These are phyloP conservation scores for Malacoraja senta DNA, from an alignment of 2,797 vertebrate genomes.

Conservation along the genomic window DNA sequence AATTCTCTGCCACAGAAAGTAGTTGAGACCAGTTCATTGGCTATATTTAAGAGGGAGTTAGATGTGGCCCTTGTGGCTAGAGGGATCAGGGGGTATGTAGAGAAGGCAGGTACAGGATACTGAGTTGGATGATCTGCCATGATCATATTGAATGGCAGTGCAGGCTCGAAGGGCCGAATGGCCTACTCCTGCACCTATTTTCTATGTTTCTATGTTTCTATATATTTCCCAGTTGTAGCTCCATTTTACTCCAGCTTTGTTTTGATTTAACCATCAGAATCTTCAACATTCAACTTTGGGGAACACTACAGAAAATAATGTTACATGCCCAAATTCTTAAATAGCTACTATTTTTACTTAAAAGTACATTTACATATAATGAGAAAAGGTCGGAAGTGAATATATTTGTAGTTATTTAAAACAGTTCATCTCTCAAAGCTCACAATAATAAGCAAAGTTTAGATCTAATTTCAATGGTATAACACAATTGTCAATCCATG, in stretches of 20 bases:
- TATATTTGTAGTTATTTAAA: background rate
- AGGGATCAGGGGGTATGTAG: too few relatives aligned
- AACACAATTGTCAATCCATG: background rate
- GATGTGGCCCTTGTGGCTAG: too few relatives aligned
- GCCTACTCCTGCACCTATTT: too few relatives aligned
- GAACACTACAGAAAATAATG: background rate
- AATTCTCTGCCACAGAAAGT: too few relatives aligned
- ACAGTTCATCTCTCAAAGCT: background rate
- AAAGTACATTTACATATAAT: background rate
- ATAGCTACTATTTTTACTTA: background rate
- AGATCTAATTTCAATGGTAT: background rate
- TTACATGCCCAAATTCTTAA: background rate
- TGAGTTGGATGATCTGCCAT: too few relatives aligned
- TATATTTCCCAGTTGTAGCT: too few relatives aligned
- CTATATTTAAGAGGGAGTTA: too few relatives aligned
- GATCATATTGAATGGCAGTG: too few relatives aligned
- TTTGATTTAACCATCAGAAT: background rate
- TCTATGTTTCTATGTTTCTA: too few relatives aligned
- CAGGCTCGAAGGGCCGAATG: too few relatives aligned
- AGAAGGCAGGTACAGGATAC: too few relatives aligned
- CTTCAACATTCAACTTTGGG: background rate
- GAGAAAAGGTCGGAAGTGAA: background rate
- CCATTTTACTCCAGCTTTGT: background rate
- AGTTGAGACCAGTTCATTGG: too few relatives aligned
- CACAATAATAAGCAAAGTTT: background rate